Evolutionary conservation across 2,888 invertebrate genomes (phyloP).

Genomic region (Drosophila quinaria): DNA sequence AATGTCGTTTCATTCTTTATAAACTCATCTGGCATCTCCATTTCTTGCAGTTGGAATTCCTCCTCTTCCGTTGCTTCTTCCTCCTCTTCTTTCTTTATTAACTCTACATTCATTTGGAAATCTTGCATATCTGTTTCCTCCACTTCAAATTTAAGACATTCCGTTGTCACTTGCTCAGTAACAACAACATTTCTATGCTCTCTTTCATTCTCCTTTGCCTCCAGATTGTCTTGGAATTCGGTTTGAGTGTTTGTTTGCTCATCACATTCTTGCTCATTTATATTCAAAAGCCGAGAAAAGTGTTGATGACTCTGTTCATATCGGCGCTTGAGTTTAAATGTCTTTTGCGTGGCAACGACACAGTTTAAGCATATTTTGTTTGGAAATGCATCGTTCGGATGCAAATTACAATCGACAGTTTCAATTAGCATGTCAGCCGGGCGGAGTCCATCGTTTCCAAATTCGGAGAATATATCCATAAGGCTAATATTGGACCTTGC

Average conservation of each 20-base stretch:
- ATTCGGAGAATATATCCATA: conserved; percentile 9
- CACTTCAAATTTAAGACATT: background rate
- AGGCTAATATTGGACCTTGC: background rate
- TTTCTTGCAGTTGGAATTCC: background rate
- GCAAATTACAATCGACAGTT: conserved; percentile 50
- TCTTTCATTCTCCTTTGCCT: background rate
- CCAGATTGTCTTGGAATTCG: background rate
- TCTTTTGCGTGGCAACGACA: conserved; percentile 51
- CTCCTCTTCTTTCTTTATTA: background rate
- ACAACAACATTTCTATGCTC: background rate
- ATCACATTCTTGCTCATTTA: background rate
- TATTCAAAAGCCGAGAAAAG: conserved; percentile 19
- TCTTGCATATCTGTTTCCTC: background rate
- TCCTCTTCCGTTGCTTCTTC: background rate
- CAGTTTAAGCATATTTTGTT: conserved; percentile 73
- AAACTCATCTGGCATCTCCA: background rate
- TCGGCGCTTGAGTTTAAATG: conserved; percentile 73
- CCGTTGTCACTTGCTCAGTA: background rate
- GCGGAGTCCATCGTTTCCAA: conserved; percentile 16
- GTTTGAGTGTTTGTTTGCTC: background rate
- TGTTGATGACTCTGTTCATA: conserved; percentile 70
- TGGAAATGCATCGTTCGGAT: conserved; percentile 53
- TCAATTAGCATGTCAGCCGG: conserved; percentile 62
- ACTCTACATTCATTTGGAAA: background rate
- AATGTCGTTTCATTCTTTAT: background rate